Evolutionary conservation across 2,113 vertebrate genomes (phyloP).

Genomic region (Dicentrarchus labrax): DNA sequence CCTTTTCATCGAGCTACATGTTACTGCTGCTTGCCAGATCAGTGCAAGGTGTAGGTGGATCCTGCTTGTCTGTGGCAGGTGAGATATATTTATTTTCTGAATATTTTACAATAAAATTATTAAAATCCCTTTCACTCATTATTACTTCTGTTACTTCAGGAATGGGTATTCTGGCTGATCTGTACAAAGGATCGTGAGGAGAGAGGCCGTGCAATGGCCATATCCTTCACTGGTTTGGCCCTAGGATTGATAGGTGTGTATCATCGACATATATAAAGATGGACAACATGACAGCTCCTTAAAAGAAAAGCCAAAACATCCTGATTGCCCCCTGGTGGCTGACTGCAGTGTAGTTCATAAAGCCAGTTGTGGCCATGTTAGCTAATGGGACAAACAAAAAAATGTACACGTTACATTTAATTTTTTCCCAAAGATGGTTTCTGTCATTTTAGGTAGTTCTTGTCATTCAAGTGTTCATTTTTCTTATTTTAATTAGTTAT

Average conservation of each 20-base stretch:
- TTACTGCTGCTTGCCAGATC: conserved; percentile 14
- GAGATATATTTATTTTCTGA: neutral
- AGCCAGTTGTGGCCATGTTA: too few species aligned
- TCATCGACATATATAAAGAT: too few species aligned
- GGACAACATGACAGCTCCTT: too few species aligned
- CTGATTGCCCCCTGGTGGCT: too few species aligned
- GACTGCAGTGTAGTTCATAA: too few species aligned
- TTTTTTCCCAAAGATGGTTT: too few species aligned
- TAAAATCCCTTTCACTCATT: neutral
- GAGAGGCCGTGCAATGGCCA: conserved; percentile 12
- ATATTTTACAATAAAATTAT: neutral
- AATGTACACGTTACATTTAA: too few species aligned
- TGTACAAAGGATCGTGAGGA: conserved; percentile 7
- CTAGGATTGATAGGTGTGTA: conserved; percentile 21
- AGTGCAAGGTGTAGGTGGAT: conserved; percentile 28
- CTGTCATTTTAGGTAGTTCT: too few species aligned
- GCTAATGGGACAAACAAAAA: too few species aligned
- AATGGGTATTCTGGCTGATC: conserved; percentile 12
- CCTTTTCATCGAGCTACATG: conserved; percentile 16
- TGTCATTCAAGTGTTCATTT: too few species aligned
- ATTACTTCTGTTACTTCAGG: neutral
- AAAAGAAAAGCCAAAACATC: too few species aligned
- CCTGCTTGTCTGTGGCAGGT: conserved; percentile 25
- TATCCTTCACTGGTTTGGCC: conserved; percentile 15
- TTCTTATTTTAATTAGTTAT: too few species aligned